These are phyloP conservation scores for Aphelinus certus DNA, from an alignment of 1,140 invertebrate genomes.

Conservation along the genomic window DNA sequence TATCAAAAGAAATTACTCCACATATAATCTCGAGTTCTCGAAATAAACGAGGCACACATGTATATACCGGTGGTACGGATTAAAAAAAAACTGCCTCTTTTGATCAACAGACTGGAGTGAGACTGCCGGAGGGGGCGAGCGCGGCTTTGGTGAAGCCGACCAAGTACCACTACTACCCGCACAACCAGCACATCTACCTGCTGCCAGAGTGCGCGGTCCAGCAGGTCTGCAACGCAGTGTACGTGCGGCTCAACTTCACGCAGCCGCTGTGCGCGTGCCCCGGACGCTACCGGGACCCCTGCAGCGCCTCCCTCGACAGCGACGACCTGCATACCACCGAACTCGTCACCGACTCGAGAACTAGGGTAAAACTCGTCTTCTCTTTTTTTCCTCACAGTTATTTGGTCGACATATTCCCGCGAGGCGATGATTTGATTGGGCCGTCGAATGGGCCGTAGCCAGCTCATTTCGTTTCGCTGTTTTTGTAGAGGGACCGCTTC, in stretches of 20 bases:
- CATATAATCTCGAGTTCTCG: too few species aligned
- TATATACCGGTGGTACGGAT: too few species aligned
- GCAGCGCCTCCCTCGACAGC: conserved; percentile 86
- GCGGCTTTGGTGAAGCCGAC: conserved; percentile 80
- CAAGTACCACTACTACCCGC: conserved; percentile 93
- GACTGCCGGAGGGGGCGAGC: conserved; percentile 75
- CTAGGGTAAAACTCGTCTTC: conserved; percentile 70
- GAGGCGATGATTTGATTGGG: too few species aligned
- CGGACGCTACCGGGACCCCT: conserved; percentile 82
- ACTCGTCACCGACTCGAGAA: conserved; percentile 82
- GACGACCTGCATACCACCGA: conserved; percentile 92
- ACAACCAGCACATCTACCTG: conserved; percentile 90
- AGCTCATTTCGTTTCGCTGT: too few species aligned
- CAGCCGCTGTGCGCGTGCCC: conserved; percentile 92
- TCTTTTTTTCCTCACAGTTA: background rate
- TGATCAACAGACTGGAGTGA: conserved; percentile 74
- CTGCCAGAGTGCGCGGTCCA: conserved; percentile 93
- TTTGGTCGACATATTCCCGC: too few species aligned
- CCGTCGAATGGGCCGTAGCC: too few species aligned
- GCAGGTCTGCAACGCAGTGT: conserved; percentile 92
- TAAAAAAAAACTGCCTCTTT: too few species aligned
- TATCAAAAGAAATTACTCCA: too few species aligned
- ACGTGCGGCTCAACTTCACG: conserved; percentile 90
- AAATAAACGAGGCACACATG: too few species aligned
- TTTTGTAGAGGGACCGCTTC: too few species aligned